Evolutionary conservation across 2,797 vertebrate species (phyloP).

Genomic region (Melanotaenia trifasciata): DNA sequence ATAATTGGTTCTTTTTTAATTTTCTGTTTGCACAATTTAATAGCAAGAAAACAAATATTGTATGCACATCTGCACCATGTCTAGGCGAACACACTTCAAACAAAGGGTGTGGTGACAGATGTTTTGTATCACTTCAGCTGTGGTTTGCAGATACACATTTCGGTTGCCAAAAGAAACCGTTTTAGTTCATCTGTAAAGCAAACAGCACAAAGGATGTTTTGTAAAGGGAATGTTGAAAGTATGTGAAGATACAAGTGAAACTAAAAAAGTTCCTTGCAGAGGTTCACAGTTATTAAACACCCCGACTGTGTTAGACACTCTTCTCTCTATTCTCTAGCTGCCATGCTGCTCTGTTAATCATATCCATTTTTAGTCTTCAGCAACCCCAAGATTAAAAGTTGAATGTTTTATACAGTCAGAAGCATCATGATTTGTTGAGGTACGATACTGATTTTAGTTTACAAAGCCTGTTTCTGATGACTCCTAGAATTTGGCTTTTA

Average conservation of each 20-base stretch:
- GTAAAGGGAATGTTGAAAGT: conserved; percentile 1
- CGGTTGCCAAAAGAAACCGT: conserved; percentile 13
- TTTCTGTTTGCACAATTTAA: background rate
- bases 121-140: conserved; percentile 9
- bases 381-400: background rate
- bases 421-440: background rate
- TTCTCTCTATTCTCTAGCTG: background rate
- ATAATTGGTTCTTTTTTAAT: background rate
- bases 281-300: conserved; percentile 43
- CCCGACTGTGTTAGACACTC: background rate
- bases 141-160: conserved; percentile 11
- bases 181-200: background rate
- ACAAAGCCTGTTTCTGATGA: background rate
- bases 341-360: background rate
- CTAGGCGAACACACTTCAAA: background rate
- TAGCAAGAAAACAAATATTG: background rate
- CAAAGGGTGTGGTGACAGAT: conserved; percentile 8
- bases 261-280: conserved; percentile 9
- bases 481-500: background rate
- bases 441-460: background rate
- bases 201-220: conserved; percentile 18
- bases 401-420: background rate
- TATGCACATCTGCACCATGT: background rate
- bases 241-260: conserved; percentile 11
- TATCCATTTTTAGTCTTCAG: background rate